Conservation (phyloP, 1,140 invertebrate species). For the Lucilia cuprina region DNA sequence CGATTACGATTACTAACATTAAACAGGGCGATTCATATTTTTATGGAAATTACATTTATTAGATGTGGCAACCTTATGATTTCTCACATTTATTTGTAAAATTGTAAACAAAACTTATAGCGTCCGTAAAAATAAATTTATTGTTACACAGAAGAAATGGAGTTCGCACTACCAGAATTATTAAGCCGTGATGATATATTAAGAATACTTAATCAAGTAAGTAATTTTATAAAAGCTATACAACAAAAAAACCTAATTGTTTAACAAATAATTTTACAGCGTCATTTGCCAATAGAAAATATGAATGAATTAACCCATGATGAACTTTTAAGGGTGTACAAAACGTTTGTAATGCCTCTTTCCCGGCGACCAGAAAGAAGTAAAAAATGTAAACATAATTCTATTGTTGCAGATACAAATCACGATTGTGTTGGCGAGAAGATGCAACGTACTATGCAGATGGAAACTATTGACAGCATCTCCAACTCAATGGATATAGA, state of each 20-base stretch:
- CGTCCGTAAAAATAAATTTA: not conserved
- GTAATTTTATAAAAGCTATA: too few species aligned
- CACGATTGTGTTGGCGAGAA: not conserved
- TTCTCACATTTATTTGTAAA: too few species aligned
- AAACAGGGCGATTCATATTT: too few species aligned
- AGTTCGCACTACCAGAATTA: constrained; percentile 30
- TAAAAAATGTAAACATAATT: not conserved
- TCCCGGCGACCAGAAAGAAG: constrained; percentile 14
- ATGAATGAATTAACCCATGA: constrained; percentile 8
- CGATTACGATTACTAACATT: too few species aligned
- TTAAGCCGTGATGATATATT: constrained; percentile 33
- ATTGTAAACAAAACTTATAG: too few species aligned
- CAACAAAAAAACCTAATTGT: not conserved
- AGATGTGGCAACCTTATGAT: too few species aligned
- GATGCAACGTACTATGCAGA: not conserved
- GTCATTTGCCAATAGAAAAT: constrained; percentile 24
- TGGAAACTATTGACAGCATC: not conserved
- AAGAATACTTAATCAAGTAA: constrained; percentile 36
- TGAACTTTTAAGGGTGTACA: constrained; percentile 34
- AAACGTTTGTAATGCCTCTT: constrained; percentile 35
- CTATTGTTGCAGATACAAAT: not conserved
- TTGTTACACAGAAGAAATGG: constrained; percentile 26
- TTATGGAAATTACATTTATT: too few species aligned
- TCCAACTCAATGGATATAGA: constrained; percentile 26
- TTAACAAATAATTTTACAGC: not conserved